Base-by-base conservation (phyloP, 1,140 invertebrate genomes). In the Drosophila elegans region DNA sequence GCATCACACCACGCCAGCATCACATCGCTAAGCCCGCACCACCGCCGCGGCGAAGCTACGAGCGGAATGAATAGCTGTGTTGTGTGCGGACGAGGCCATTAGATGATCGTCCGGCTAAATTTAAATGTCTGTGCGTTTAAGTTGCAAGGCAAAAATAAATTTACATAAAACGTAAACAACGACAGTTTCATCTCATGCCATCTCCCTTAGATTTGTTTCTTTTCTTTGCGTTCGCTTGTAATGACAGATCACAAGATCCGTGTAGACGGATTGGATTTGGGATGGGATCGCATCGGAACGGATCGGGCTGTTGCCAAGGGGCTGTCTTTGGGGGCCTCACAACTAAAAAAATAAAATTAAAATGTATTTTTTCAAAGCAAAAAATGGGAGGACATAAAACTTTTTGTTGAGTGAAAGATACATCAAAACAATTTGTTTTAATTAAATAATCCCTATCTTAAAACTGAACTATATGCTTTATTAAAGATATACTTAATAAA, bases 51-150 rank as follows among this genome's bases (percentile, higher is more conserved):
- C 41, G 3, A 7, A 39, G 44, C 16, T 4, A 3, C 4, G 46
- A 41, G 48, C 27, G 59, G 29, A 48, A 62, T 36, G 44, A 29
- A 27, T 5, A 29, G 60, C 16, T 56, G 38, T 56, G 38, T 21
- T 56, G 64, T 71, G 67, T 48, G 49, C 56, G 59, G 67, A 57
- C 75, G 83, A 83, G 84, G 84, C 83, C 82, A 82, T 85, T 88
- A 85, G 83, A 86, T 83, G 79, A 83, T 88, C 80, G 79, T 63
- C 36, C 51, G 63, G 64, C 84, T 89, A 89, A 84, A 89, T 89
- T 89, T 89, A 89, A 80, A 89, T 80, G 77, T 80, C 77, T 90
- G 84, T 89, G 80, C 84, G 84, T 89, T 89, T 89, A 74, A 80
- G 73, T 90, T 90, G 82, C 79, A 86, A 79, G 67, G 78, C 74